Evolutionary conservation across 2,797 vertebrate species (phyloP), one percentile per base, ranked within the genome.

Genomic region (Tadarida brasiliensis): DNA sequence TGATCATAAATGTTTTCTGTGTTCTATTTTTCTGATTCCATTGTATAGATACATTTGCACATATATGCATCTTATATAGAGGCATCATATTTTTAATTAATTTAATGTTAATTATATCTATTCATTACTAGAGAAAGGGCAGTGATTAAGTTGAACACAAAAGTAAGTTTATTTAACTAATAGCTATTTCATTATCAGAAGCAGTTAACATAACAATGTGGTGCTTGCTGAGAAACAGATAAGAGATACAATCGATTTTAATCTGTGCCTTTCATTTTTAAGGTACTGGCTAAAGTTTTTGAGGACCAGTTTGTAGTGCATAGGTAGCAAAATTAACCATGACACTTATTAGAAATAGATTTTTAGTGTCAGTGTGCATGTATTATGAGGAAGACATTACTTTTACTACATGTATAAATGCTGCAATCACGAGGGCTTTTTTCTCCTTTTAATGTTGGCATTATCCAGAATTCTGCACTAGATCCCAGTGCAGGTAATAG

Each of bases 141-240:
- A 3, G 0, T 24, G 30, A 73, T 95, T 81, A 80, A 71, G n/a
- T 39, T 81, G 78, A 83, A 81, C 20, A 14, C 24, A 51, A 57
- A 35, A 87, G 17, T 74, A 44, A 26, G 14, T 90, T 78, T 93
- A 68, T 87, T 91, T 95, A 83, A 33, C 22, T 61, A 74, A 71
- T 70, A 49, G 44, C 26, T 87, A 15, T 78, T 92, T 70, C 76
- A 51, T 89, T 63, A 14, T 56, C 30, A 73, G 85, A 84, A 92
- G 11, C 22, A 61, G 11, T 35, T 84, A 78, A 57, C 3, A 49
- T 67, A 51, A 83, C 15, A 90, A 8, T 19, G 8, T 61, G 3
- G 19, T 68, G 22, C 15, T 92, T 71, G 19, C 33, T 73, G 39
- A 88, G 35, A 95, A 81, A 30, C 39, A 63, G 54, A 59, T 35